Evolutionary conservation across 2,113 vertebrate species (phyloP), one percentile per base, ranked within the genome.

Genomic region (Eurypyga helias): DNA sequence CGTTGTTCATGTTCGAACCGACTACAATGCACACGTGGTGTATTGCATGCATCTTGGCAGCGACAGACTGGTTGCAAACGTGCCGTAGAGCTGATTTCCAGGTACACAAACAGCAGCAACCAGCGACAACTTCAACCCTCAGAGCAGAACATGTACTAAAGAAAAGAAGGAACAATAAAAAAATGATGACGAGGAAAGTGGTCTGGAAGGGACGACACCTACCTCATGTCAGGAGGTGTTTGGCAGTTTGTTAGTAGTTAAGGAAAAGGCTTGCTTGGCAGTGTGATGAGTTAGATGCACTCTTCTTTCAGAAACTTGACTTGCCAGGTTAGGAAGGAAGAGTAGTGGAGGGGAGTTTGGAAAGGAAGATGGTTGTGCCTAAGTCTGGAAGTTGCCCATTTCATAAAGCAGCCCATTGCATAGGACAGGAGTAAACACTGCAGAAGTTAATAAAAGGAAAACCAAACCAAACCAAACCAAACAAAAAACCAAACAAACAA

Each of bases 61-160:
- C 5, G 62, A 51, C 7, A 80, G 57, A 19, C 13, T 54, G 36
- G 24, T 52, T 80, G n/a, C 38, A 72, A 31, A 64, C 0, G 0
- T 49, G 55, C 21, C 2, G 0, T 25, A 38, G 71, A 34, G 18
- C 8, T 12, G 2, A 54, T 71, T 76, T 54, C 72, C 88, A 65
- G 72, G 34, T 23, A 54, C 43, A 46, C 43, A 55, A 33, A 15
- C 9, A n/a, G 7, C 45, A 19, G 11, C 77, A 60, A 17, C 10
- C 29, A 33, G 77, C 33, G 73, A 16, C 2, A 23, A 17, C 45
- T 33, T 58, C 38, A 69, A 36, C 13, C 79, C 34, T 54, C 57
- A 45, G 41, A 26, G 64, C 9, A 58, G n/a, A 54, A 36, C 17
- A 4, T 0, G 6, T 16, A 9, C 38, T 41, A 25, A 33, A 77